Percentiles rank a stretch among this genome's conserved stretches.
Evolutionary conservation across 2,797 vertebrate species (phyloP).

Genomic region (Gastrophryne carolinensis): DNA sequence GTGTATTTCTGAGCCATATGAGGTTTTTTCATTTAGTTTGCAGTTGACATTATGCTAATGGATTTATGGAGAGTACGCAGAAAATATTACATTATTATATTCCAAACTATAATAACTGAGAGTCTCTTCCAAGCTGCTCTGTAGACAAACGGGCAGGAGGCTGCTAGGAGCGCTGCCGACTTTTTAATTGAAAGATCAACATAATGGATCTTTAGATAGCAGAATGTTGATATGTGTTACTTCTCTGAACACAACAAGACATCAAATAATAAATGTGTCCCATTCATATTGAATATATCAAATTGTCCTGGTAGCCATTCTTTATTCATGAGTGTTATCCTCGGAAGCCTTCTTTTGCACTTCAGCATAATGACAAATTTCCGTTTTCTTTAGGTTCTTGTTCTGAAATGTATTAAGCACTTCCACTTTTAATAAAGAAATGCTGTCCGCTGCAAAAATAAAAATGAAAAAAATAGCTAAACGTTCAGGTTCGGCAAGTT

Average conservation of each 20-base stretch:
- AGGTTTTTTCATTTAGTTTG: background rate
- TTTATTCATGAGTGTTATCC: slow-evolving; percentile 57
- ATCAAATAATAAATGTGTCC: slow-evolving; percentile 39
- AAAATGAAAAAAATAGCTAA: too few species aligned
- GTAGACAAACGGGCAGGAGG: slow-evolving; percentile 18
- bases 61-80: background rate
- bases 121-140: background rate
- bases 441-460: background rate
- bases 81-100: too few species aligned
- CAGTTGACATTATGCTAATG: background rate
- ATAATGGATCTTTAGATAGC: slow-evolving; percentile 43
- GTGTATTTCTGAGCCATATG: background rate
- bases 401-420: slow-evolving; percentile 3
- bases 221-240: slow-evolving; percentile 14
- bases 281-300: slow-evolving; percentile 7
- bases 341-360: slow-evolving; percentile 54
- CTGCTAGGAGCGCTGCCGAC: background rate
- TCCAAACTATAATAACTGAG: background rate
- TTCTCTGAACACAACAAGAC: slow-evolving; percentile 37
- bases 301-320: slow-evolving; percentile 40
- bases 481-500: too few species aligned
- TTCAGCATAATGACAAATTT: slow-evolving; percentile 49
- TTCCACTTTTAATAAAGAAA: background rate
- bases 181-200: slow-evolving; percentile 20
- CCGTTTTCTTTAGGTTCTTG: slow-evolving; percentile 6